Evolutionary conservation across 2,888 invertebrate genomes (phyloP), one percentile per base, ranked within the genome.

Genomic region (Drosophila meridiana): DNA sequence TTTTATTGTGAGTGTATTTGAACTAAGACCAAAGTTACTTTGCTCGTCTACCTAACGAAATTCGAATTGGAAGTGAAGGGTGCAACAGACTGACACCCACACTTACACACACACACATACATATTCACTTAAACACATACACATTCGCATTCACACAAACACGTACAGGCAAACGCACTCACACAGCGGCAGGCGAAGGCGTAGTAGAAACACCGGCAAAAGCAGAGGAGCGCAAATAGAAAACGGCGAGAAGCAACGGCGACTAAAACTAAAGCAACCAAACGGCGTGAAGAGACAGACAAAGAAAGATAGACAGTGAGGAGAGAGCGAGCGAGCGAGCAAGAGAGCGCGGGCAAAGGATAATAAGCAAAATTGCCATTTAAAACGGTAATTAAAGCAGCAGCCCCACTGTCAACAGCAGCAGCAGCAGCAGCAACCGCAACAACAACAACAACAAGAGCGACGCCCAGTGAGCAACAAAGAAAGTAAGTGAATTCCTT

Each of bases 401-500:
- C 48, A 62, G 62, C 48, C 59, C 14, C 55, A 43, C 36, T 48
- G 50, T 50, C 58, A 58, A 38, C 63, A 62, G 13, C 50, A 56
- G 7, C 63, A 48, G 40, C 56, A 20, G 20, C 20, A 70, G 28
- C 40, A 69, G 43, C 48, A 59, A 62, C 53, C 47, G 7, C 40
- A 28, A 61, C 48, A 32, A 50, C 30, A 45, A 36, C 42, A 68
- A 56, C 48, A 64, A 56, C 47, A 57, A 66, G 43, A 72, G 55
- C 52, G 34, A 67, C 63, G 66, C 59, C 45, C 52, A 73, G 69
- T 56, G 58, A 79, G 67, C 74, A 71, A 80, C 78, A 84, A 87
- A 85, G 85, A 87, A 85, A 85, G 85, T 85, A 85, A 85, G 85
- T 85, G 76, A 87, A 85, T 85, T 85, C 80, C 87, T 87, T 79